phyloP scores from a whole-genome alignment of 2,888 invertebrate genomes.

The Trichopoda pennipes region DNA sequence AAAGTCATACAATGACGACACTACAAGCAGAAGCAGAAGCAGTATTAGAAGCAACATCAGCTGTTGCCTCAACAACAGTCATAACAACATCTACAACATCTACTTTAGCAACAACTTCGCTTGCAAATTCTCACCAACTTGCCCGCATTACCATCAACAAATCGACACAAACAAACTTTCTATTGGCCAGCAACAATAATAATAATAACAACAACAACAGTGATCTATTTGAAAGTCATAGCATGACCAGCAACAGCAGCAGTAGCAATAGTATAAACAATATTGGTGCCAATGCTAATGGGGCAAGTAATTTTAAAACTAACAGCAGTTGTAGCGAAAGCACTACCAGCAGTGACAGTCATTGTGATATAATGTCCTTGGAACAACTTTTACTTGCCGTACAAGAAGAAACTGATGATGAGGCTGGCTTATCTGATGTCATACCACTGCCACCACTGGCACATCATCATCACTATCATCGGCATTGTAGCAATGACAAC shows the following conservation, averaged over 20 bases:
- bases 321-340: constrained; percentile 63
- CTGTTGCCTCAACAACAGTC: not conserved
- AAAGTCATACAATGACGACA: constrained; percentile 34
- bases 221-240: constrained; percentile 37
- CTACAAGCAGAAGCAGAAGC: not conserved
- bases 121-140: constrained; percentile 11
- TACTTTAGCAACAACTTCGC: constrained; percentile 7
- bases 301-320: constrained; percentile 32
- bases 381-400: constrained; percentile 76
- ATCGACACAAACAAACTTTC: constrained; percentile 54
- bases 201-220: constrained; percentile 2
- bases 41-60: not conserved
- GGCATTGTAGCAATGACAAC: constrained; percentile 14
- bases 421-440: constrained; percentile 61
- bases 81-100: not conserved
- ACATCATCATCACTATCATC: constrained; percentile 55
- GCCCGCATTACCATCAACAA: constrained; percentile 45
- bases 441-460: constrained; percentile 51
- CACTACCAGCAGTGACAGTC: constrained; percentile 64
- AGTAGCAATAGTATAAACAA: constrained; percentile 65
- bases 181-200: constrained; percentile 4
- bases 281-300: constrained; percentile 41
- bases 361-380: constrained; percentile 72
- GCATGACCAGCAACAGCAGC: constrained; percentile 50
- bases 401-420: constrained; percentile 74